A percentile compares a stretch with the other conserved stretches of the same genome.
Evolutionary conservation across 2,797 vertebrate species (phyloP).

Genomic region (Vipera latastei): DNA sequence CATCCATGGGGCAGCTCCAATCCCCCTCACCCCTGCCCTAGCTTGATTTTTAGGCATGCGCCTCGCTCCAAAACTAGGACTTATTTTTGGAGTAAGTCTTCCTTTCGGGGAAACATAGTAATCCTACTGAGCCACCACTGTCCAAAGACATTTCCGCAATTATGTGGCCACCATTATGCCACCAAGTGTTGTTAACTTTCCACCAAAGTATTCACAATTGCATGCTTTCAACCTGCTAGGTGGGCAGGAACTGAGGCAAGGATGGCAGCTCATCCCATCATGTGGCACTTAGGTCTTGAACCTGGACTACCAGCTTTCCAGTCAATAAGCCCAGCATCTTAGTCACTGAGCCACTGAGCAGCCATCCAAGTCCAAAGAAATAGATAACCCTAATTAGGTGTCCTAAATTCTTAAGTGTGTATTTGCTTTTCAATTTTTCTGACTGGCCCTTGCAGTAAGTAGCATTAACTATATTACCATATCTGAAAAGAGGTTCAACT

Average conservation of each 20-base stretch:
- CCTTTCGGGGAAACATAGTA: too few relatives aligned
- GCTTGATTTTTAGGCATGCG: too few relatives aligned
- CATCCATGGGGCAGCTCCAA: too few relatives aligned
- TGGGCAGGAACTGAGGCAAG: not conserved
- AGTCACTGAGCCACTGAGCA: not conserved
- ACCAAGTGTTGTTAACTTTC: not conserved
- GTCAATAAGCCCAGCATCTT: not conserved
- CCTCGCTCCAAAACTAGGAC: too few relatives aligned
- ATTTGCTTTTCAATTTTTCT: not conserved
- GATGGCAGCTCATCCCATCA: not conserved
- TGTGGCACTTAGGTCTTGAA: not conserved
- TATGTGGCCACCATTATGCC: not conserved
- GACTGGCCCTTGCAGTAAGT: not conserved
- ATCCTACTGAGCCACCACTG: too few relatives aligned
- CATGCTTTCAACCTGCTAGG: not conserved
- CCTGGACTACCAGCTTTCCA: not conserved
- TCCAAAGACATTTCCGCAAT: not conserved
- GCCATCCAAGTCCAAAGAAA: not conserved
- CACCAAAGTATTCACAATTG: not conserved
- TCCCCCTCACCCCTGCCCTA: too few relatives aligned
- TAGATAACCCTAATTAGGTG: not conserved
- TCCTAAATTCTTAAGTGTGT: not conserved
- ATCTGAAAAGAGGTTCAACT: not conserved
- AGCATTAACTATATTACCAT: not conserved
- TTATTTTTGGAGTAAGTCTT: too few relatives aligned